Evolutionary conservation across 1,140 invertebrate species (phyloP).

Genomic region (Lepeophtheirus salmonis): DNA sequence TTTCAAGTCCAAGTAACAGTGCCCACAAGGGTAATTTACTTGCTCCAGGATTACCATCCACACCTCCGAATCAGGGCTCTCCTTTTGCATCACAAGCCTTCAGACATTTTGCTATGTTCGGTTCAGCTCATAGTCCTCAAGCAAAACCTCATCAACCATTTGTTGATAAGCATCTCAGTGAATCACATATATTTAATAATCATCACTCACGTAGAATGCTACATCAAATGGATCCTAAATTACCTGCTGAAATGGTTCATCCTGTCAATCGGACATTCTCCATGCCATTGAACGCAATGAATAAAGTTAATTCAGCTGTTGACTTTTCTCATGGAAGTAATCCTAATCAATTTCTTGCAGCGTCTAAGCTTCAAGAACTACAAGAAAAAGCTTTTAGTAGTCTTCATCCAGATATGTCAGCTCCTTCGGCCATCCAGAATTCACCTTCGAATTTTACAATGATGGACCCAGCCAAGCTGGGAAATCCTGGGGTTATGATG

Average conservation of each 20-base stretch:
- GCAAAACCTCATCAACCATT: no score
- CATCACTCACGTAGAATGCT: not conserved
- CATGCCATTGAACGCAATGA: not conserved
- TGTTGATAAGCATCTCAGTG: no score
- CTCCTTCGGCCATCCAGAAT: no score
- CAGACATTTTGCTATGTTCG: not conserved
- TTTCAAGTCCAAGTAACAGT: not conserved
- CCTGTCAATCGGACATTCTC: not conserved
- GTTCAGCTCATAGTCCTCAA: not conserved
- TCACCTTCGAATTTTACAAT: no score
- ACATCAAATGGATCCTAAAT: not conserved
- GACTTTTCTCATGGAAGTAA: not conserved
- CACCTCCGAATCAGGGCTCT: not conserved
- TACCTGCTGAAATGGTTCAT: not conserved
- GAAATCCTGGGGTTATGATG: no score
- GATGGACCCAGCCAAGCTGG: no score
- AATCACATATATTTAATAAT: no score
- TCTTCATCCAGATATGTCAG: not conserved
- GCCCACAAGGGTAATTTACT: no score
- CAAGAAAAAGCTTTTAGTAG: not conserved
- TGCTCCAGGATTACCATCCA: not conserved
- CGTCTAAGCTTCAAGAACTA: conserved; percentile 5
- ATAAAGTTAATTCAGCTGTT: not conserved
- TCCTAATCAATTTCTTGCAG: not conserved
- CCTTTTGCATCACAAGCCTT: not conserved